Evolutionary conservation across 1,140 invertebrate genomes (phyloP).

Genomic region (Drosophila mojavensis): DNA sequence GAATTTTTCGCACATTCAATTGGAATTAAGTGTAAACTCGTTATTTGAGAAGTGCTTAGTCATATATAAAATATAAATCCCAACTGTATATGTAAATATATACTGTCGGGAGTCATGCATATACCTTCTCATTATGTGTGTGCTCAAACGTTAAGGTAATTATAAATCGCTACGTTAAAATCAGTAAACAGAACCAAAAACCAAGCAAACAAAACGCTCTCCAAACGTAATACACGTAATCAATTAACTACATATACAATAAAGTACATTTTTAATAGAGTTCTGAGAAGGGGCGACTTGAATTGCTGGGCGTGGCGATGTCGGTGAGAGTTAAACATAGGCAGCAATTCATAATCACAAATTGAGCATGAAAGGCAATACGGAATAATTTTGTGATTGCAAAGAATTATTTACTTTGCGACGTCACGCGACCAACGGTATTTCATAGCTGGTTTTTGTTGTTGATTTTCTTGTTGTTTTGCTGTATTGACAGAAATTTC

Average conservation of each 20-base stretch:
- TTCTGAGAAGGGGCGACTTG: background rate
- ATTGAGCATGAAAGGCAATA: conserved; percentile 49
- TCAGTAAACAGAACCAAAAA: background rate
- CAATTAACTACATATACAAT: conserved; percentile 48
- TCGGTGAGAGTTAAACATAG: conserved; percentile 29
- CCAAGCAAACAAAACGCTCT: conserved; percentile 22
- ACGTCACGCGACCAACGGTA: conserved; percentile 56
- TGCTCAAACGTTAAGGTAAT: conserved; percentile 20
- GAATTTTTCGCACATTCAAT: background rate
- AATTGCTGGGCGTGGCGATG: background rate
- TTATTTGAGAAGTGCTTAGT: conserved; percentile 1
- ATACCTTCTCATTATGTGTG: background rate
- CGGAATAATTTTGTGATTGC: conserved; percentile 47
- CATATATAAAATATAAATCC: background rate
- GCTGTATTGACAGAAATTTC: conserved; percentile 23
- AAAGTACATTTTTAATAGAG: conserved; percentile 34
- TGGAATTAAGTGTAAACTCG: background rate
- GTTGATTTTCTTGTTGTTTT: conserved; percentile 2
- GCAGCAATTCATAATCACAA: conserved; percentile 58
- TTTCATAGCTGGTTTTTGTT: conserved; percentile 29
- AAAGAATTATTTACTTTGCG: conserved; percentile 55
- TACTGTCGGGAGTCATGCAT: background rate
- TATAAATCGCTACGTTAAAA: conserved; percentile 30
- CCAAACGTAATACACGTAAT: conserved; percentile 40
- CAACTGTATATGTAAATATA: background rate